These are phyloP conservation scores for Cryptus viduatorius DNA, from an alignment of 2,888 invertebrate genomes.

Conservation along the genomic window DNA sequence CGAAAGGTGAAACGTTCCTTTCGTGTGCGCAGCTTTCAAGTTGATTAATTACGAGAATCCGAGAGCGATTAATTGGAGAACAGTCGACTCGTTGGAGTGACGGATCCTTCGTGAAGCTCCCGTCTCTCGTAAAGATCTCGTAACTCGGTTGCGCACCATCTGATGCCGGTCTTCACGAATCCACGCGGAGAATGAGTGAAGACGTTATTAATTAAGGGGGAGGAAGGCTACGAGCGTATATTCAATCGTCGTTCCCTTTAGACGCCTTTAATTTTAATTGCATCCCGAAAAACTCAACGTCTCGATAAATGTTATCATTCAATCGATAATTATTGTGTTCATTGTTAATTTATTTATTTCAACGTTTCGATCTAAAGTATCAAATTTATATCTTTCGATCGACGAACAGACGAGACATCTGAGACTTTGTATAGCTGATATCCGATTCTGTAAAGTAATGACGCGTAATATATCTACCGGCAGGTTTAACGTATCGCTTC, in stretches of 20 bases:
- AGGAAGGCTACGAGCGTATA: not conserved
- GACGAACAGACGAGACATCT: no score
- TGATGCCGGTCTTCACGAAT: constrained; percentile 3
- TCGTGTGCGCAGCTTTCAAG: constrained; percentile 17
- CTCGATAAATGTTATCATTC: no score
- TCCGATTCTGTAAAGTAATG: not conserved
- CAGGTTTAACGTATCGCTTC: constrained; percentile 17
- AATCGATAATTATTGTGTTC: no score
- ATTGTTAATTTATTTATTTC: no score
- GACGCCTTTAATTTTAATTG: no score
- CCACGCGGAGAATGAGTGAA: constrained; percentile 37
- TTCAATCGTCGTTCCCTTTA: not conserved
- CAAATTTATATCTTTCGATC: no score
- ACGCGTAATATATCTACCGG: not conserved
- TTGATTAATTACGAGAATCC: constrained; percentile 59
- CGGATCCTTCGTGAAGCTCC: constrained; percentile 47
- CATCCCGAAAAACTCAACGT: no score
- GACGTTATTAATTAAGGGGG: constrained; percentile 53
- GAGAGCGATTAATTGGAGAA: constrained; percentile 59
- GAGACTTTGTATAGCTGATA: not conserved
- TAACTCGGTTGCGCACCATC: constrained; percentile 13
- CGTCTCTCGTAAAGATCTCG: constrained; percentile 26
- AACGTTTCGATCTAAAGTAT: no score
- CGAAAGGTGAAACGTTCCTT: constrained; percentile 17
- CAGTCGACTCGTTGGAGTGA: constrained; percentile 46